Evolutionary conservation across 2,113 vertebrate genomes (phyloP).

Genomic region (Elaphurus davidianus): DNA sequence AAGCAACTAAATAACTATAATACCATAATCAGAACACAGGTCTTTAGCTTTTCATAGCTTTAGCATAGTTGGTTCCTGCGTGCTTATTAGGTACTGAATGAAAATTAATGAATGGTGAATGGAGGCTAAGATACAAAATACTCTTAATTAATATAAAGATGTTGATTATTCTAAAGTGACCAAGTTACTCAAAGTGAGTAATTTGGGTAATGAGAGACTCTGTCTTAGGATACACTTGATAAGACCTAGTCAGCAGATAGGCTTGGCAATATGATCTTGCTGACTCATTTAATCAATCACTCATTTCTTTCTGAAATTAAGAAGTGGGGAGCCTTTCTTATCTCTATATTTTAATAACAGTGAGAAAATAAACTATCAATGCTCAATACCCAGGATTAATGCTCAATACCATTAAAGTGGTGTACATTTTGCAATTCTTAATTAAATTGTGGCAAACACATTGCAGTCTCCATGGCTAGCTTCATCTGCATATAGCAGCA

Average conservation of each 20-base stretch:
- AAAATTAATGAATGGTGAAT: not conserved
- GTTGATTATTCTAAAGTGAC: not conserved
- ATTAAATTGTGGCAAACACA: slow-evolving; percentile 70
- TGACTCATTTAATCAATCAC: not conserved
- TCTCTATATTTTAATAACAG: not conserved
- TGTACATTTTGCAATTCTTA: slow-evolving; percentile 53
- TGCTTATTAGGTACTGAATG: not conserved
- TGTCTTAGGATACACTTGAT: not conserved
- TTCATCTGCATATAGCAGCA: slow-evolving; percentile 69
- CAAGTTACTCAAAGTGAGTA: not conserved
- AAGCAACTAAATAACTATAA: not conserved
- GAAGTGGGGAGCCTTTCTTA: not conserved
- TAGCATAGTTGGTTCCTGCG: not conserved
- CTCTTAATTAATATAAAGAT: not conserved
- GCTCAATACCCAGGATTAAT: not conserved
- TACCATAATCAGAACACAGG: not conserved
- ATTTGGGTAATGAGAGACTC: not conserved
- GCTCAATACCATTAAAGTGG: not conserved
- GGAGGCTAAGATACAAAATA: not conserved
- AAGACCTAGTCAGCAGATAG: not conserved
- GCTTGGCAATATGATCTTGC: not conserved
- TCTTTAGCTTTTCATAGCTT: not conserved
- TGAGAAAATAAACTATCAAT: slow-evolving; percentile 33
- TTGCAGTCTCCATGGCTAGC: slow-evolving; percentile 19
- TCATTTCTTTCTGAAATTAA: not conserved